These are phyloP conservation scores for Acleris cristana DNA, from an alignment of 2,888 invertebrate genomes.

Conservation along the genomic window DNA sequence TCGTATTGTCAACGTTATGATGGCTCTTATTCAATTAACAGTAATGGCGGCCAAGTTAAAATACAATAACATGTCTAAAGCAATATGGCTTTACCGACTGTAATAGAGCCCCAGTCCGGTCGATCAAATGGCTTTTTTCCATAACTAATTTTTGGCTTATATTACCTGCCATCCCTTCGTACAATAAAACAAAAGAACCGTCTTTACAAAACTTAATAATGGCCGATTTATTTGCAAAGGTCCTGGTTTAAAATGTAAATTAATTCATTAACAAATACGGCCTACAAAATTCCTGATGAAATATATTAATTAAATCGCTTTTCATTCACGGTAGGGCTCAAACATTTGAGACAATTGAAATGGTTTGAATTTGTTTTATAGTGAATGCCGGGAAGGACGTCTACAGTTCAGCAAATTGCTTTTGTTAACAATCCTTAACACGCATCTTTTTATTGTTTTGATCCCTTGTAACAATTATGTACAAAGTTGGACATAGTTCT, in stretches of 20 bases:
- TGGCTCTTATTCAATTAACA: too few species aligned
- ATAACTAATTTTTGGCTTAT: neutral
- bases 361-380: constrained; percentile 11
- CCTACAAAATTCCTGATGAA: constrained; percentile 34
- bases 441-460: neutral
- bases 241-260: constrained; percentile 33
- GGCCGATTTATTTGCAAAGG: constrained; percentile 33
- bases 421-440: constrained; percentile 2
- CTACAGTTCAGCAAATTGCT: constrained; percentile 1
- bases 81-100: too few species aligned
- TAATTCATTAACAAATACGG: constrained; percentile 36
- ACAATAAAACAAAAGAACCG: constrained; percentile 14
- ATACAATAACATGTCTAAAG: too few species aligned
- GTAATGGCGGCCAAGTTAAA: too few species aligned
- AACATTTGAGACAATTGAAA: constrained; percentile 24
- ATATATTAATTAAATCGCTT: constrained; percentile 30
- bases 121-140: too few species aligned
- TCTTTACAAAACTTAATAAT: constrained; percentile 32
- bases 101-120: too few species aligned
- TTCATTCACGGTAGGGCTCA: constrained; percentile 25
- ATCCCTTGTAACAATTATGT: neutral
- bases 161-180: constrained; percentile 23
- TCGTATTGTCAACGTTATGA: too few species aligned
- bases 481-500: too few species aligned
- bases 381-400: neutral